These are phyloP conservation scores for Neodiprion pinetum DNA, from an alignment of 1,140 invertebrate genomes.

Conservation along the genomic window DNA sequence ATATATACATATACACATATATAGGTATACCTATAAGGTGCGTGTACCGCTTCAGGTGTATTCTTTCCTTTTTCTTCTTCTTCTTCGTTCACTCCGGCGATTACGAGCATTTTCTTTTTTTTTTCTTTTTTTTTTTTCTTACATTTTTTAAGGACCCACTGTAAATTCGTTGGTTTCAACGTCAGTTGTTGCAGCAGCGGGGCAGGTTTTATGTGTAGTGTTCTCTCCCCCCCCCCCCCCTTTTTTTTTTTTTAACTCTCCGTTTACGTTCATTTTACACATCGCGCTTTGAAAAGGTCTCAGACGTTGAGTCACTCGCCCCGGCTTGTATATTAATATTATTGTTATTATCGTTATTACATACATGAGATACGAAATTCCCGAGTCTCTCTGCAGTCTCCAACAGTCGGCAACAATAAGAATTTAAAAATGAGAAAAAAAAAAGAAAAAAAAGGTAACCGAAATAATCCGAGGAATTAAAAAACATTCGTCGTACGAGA, in stretches of 20 bases:
- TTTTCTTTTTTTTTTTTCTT: not conserved
- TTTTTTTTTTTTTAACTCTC: constrained; percentile 1
- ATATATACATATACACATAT: no score
- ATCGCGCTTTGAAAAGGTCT: not conserved
- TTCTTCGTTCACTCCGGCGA: not conserved
- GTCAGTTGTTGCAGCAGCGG: not conserved
- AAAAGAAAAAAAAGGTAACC: no score
- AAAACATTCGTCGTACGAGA: no score
- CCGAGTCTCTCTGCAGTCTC: no score
- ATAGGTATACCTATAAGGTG: no score
- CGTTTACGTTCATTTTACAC: constrained; percentile 19
- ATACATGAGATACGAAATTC: no score
- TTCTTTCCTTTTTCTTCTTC: not conserved
- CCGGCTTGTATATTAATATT: not conserved
- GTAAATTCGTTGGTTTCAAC: not conserved
- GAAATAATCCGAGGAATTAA: no score
- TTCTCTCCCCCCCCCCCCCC: not conserved
- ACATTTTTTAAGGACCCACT: not conserved
- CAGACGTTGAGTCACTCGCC: not conserved
- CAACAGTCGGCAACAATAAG: no score
- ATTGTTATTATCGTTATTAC: no score
- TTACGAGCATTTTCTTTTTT: not conserved
- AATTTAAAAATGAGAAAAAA: no score
- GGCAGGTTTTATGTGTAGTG: not conserved
- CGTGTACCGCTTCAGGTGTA: not conserved